Percentiles rank a stretch among this genome's conserved stretches.
phyloP scores from a whole-genome alignment of 2,113 vertebrate genomes.

The Syrrhaptes paradoxus region DNA sequence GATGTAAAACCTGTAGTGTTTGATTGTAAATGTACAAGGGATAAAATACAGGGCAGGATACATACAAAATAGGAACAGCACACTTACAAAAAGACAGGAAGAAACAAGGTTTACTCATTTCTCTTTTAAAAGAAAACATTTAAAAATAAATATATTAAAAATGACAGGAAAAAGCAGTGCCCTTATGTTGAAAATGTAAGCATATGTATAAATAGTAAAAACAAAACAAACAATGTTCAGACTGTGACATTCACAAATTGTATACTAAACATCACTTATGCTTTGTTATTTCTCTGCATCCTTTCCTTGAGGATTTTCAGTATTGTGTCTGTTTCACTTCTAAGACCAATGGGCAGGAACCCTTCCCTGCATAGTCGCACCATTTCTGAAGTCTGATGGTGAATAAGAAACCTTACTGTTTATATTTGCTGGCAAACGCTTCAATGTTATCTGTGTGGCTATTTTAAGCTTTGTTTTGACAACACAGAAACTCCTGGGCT shows the following conservation, averaged over 20 bases:
- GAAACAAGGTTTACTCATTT: constrained; percentile 7
- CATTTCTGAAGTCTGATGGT: background rate
- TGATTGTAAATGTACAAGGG: background rate
- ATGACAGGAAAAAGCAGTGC: constrained; percentile 52
- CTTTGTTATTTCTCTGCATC: constrained; percentile 36
- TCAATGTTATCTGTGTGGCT: background rate
- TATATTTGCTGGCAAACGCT: background rate
- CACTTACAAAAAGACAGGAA: constrained; percentile 16
- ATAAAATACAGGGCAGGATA: constrained; percentile 40
- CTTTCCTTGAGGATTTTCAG: constrained; percentile 21
- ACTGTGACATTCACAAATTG: background rate
- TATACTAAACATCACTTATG: background rate
- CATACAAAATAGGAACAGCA: background rate
- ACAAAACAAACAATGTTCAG: constrained; percentile 25
- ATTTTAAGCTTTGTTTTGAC: constrained; percentile 53
- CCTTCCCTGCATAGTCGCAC: background rate
- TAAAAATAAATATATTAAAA: constrained; percentile 55
- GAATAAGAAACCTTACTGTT: constrained; percentile 7
- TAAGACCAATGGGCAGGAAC: background rate
- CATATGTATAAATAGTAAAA: constrained; percentile 64
- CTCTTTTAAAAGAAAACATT: constrained; percentile 29
- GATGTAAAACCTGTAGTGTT: background rate
- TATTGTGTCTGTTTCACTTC: constrained; percentile 8
- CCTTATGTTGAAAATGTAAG: constrained; percentile 39
- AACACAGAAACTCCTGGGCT: background rate